Evolutionary conservation across 2,113 vertebrate genomes (phyloP).

Genomic region (Rhinolophus sinicus): DNA sequence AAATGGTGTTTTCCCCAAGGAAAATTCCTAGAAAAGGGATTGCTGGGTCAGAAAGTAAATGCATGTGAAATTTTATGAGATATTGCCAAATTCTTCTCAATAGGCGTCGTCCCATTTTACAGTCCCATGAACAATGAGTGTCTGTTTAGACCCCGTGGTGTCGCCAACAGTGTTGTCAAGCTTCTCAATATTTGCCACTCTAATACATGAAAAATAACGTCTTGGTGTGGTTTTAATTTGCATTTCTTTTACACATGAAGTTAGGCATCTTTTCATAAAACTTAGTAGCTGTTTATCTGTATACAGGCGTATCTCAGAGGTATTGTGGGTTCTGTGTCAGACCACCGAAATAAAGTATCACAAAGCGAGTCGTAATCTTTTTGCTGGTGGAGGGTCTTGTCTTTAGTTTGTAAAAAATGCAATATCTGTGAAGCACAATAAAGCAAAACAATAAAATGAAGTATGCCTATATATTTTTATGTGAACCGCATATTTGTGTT

Average conservation of each 20-base stretch:
- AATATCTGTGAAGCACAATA: neutral
- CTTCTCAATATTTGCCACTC: neutral
- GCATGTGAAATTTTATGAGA: neutral
- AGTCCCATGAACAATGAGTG: neutral
- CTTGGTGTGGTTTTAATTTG: conserved; percentile 17
- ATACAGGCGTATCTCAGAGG: neutral
- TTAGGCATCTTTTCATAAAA: conserved; percentile 47
- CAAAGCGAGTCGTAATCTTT: neutral
- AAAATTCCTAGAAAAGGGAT: conserved; percentile 7
- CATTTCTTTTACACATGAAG: conserved; percentile 34
- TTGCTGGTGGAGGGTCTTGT: neutral
- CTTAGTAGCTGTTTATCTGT: neutral
- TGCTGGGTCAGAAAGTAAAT: conserved; percentile 14
- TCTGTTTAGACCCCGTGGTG: neutral
- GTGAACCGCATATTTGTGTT: neutral
- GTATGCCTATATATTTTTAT: neutral
- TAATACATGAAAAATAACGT: neutral
- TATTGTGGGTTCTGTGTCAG: neutral
- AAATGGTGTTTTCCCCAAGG: neutral
- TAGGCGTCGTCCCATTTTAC: neutral
- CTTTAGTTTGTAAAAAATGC: neutral
- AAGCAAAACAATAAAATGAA: neutral
- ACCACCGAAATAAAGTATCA: neutral
- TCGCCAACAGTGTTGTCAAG: neutral
- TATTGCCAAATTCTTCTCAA: neutral